These are phyloP conservation scores for Enhydra lutris DNA, from an alignment of 2,113 vertebrate species.

Conservation along the genomic window DNA sequence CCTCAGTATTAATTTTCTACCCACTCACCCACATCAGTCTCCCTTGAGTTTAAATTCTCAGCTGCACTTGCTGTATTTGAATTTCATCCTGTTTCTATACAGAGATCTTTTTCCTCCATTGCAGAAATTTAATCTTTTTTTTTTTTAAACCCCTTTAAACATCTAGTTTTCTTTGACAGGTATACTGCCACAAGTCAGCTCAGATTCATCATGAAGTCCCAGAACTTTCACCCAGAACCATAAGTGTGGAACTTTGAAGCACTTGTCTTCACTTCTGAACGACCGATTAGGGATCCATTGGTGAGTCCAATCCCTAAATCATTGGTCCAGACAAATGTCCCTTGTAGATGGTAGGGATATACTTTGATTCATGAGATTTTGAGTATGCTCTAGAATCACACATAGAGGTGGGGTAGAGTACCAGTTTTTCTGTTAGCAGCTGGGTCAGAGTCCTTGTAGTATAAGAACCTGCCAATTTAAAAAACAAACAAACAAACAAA, in stretches of 20 bases:
- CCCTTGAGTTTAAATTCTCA: too few relatives aligned
- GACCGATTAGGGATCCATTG: neutral
- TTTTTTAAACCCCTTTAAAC: too few relatives aligned
- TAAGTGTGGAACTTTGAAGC: neutral
- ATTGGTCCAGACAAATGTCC: neutral
- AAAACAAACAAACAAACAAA: neutral
- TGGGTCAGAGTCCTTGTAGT: neutral
- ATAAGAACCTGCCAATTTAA: neutral
- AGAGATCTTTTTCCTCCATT: neutral
- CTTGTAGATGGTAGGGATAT: neutral
- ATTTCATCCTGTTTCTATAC: neutral
- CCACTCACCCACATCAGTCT: neutral
- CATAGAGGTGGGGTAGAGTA: neutral
- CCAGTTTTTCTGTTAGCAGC: neutral
- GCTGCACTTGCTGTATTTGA: neutral
- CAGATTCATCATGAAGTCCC: neutral
- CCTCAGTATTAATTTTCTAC: neutral
- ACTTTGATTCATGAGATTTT: too few relatives aligned
- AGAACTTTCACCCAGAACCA: neutral
- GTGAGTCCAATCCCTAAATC: neutral
- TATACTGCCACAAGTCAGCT: neutral
- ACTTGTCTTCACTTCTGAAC: neutral
- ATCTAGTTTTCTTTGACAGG: too few relatives aligned
- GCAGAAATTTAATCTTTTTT: neutral
- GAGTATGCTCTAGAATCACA: neutral